phyloP scores from a whole-genome alignment of 1,140 invertebrate genomes.

The Dreissena rostriformis region DNA sequence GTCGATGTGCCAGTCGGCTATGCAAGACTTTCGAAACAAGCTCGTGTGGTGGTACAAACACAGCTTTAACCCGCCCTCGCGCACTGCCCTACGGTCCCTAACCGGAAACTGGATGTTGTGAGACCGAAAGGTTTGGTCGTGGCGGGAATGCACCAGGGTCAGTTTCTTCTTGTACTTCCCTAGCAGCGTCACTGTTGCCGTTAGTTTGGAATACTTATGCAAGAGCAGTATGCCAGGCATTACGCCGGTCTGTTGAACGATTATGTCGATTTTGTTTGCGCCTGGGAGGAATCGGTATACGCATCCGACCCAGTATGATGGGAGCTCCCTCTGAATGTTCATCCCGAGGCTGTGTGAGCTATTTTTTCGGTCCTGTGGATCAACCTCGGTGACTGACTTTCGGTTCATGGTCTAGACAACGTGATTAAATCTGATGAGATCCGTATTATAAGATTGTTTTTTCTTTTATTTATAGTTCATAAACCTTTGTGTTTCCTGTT shows the following conservation, averaged over 20 bases:
- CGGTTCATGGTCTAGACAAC: too few species aligned
- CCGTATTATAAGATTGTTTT: too few species aligned
- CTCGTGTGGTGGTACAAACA: background rate
- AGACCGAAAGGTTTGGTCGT: background rate
- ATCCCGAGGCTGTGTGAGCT: too few species aligned
- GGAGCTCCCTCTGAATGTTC: constrained; percentile 48
- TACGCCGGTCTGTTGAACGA: background rate
- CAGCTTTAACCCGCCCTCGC: background rate
- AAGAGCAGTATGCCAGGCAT: background rate
- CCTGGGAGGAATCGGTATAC: background rate
- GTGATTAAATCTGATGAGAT: too few species aligned
- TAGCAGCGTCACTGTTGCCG: background rate
- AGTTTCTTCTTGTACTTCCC: background rate
- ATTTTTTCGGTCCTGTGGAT: too few species aligned
- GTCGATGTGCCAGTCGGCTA: background rate
- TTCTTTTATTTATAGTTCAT: too few species aligned
- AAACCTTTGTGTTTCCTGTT: too few species aligned
- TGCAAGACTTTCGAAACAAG: background rate
- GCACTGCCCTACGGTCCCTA: background rate
- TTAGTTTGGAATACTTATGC: background rate
- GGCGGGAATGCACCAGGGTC: background rate
- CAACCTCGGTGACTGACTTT: too few species aligned
- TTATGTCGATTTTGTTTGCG: background rate
- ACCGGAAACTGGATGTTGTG: background rate
- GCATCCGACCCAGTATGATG: background rate